Evolutionary conservation across 2,797 vertebrate genomes (phyloP).

Genomic region (Babyrousa celebensis): DNA sequence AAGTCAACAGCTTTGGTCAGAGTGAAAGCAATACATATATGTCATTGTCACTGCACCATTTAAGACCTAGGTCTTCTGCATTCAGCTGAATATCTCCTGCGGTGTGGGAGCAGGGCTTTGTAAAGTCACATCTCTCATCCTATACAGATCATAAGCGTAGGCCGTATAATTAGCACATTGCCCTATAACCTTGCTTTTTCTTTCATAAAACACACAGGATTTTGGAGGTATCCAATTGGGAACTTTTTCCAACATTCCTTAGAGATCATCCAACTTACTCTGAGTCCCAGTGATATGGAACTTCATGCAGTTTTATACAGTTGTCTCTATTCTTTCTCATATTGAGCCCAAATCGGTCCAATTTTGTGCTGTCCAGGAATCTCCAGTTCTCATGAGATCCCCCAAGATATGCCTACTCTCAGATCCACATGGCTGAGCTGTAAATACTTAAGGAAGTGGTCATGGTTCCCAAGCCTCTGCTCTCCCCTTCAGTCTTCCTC

Average conservation of each 20-base stretch:
- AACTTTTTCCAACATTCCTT: not conserved
- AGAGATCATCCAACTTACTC: not conserved
- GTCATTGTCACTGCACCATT: not conserved
- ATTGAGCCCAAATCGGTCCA: not conserved
- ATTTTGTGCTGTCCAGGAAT: not conserved
- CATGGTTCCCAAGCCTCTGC: rapidly evolving
- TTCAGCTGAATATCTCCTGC: not conserved
- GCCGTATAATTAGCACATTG: not conserved
- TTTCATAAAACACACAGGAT: not conserved
- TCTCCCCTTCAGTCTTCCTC: not conserved
- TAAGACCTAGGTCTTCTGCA: not conserved
- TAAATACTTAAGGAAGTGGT: rapidly evolving
- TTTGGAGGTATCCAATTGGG: not conserved
- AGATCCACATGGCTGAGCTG: not conserved
- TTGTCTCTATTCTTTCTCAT: not conserved
- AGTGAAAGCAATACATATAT: rapidly evolving
- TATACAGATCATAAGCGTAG: not conserved
- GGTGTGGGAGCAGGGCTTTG: not conserved
- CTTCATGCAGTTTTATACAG: not conserved
- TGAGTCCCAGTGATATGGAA: not conserved
- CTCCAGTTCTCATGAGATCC: not conserved
- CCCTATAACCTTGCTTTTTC: not conserved
- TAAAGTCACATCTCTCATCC: not conserved
- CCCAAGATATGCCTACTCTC: not conserved
- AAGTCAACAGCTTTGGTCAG: not conserved